Evolutionary conservation across 2,888 invertebrate genomes (phyloP).

Genomic region (Acleris emargana): DNA sequence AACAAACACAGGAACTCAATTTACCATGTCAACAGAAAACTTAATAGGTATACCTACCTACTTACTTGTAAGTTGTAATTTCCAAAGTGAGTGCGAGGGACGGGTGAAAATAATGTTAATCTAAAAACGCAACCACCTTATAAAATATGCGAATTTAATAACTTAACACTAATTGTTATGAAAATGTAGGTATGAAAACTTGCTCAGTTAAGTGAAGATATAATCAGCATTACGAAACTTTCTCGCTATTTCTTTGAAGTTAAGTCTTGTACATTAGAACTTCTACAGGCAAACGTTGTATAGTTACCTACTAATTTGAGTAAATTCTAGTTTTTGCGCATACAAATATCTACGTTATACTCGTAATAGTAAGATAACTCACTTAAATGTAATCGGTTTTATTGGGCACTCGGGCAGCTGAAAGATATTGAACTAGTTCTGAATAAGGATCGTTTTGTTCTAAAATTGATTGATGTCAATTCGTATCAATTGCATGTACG

Average conservation of each 20-base stretch:
- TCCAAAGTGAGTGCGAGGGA: not conserved
- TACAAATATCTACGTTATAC: not conserved
- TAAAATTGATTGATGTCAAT: slow-evolving; percentile 62
- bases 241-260: slow-evolving; percentile 2
- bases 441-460: slow-evolving; percentile 46
- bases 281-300: slow-evolving; percentile 8
- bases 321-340: slow-evolving; percentile 6
- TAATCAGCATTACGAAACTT: slow-evolving; percentile 9
- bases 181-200: not conserved
- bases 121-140: not conserved
- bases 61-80: no score
- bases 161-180: not conserved
- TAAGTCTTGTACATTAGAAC: not conserved
- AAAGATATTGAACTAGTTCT: slow-evolving; percentile 24
- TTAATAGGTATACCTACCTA: slow-evolving; percentile 10
- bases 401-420: slow-evolving; percentile 4
- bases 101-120: slow-evolving; percentile 25
- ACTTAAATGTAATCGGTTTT: not conserved
- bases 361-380: not conserved
- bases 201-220: slow-evolving; percentile 1
- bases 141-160: not conserved
- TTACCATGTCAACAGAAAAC: slow-evolving; percentile 28
- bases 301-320: slow-evolving; percentile 1
- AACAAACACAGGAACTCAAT: slow-evolving; percentile 34
- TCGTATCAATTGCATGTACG: slow-evolving; percentile 54